Base-by-base conservation (phyloP, 2,888 invertebrate species). In the Stomorhina lunata region DNA sequence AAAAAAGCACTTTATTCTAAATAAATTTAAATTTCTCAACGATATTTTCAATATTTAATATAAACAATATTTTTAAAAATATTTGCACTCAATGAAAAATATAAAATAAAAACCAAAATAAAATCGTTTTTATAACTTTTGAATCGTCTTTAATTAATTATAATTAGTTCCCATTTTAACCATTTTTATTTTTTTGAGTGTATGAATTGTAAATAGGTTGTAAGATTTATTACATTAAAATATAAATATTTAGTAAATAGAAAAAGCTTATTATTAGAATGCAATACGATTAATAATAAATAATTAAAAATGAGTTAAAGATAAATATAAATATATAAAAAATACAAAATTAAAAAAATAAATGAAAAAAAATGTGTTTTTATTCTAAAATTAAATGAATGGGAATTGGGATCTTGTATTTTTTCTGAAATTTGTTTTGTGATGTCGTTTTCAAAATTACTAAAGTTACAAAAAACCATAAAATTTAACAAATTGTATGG, bases 191-290 rank as follows among this genome's bases (percentile, higher is more conserved):
- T 66, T 83, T 82, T 84, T 81, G 81, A 84, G 83, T 84, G 85
- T 84, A 79, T 87, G 68, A 86, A n/a, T 88, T 89, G 89, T 89
- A 89, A 89, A 89, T 89, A 89, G 89, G 87, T 87, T 88, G 87
- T 89, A 89, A 89, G 89, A 87, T 86, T n/a, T 86, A 87, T 85
- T 57, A 80, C 27, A 79, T 22, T 69, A 77, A 22, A 71, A 86
- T 87, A 87, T 87, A 86, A 86, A 68, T 59, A 79, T 71, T 71
- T 69, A 82, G 75, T 75, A 71, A 76, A 73, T 84, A 84, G 88
- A 88, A n/a, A n/a, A 86, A 86, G 89, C 89, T 89, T 88, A 89
- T 86, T 87, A 87, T 87, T 89, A 89, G 88, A 88, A 88, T 88
- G 88, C 88, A 88, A 89, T 89, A 88, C 69, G 71, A 79, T 37